Percentiles rank a stretch among this genome's conserved stretches.
phyloP scores from a whole-genome alignment of 1,140 invertebrate genomes.

The Neodiprion virginianus region DNA sequence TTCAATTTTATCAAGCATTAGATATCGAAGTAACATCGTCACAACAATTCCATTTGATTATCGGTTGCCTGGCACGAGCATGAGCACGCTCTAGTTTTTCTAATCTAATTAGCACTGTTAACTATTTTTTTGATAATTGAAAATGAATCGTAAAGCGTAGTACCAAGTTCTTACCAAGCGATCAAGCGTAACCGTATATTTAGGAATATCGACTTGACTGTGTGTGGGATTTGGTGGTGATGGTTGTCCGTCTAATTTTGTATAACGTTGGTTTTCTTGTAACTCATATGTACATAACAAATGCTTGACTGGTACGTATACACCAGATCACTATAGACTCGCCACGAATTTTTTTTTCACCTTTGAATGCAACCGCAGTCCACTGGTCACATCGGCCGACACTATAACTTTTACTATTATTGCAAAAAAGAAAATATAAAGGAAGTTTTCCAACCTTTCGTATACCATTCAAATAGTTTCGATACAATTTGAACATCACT shows the following conservation, averaged over 20 bases:
- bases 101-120: too few relatives aligned
- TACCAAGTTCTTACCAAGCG: not conserved
- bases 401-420: too few relatives aligned
- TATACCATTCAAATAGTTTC: not conserved
- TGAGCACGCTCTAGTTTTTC: not conserved
- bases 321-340: not conserved
- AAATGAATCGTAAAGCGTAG: not conserved
- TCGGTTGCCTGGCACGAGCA: not conserved
- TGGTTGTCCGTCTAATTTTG: constrained; percentile 5
- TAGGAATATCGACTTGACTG: not conserved
- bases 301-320: not conserved
- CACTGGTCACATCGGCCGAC: not conserved
- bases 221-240: constrained; percentile 2
- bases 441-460: too few relatives aligned
- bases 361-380: not conserved
- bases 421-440: too few relatives aligned
- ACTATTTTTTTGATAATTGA: too few relatives aligned
- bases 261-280: not conserved
- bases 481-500: not conserved
- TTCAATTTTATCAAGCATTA: too few relatives aligned
- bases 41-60: not conserved
- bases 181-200: not conserved
- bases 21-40: too few relatives aligned
- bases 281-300: not conserved
- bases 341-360: not conserved